Evolutionary conservation across 2,113 vertebrate species (phyloP), one percentile per base, ranked within the genome.

Genomic region (Bubo bubo): DNA sequence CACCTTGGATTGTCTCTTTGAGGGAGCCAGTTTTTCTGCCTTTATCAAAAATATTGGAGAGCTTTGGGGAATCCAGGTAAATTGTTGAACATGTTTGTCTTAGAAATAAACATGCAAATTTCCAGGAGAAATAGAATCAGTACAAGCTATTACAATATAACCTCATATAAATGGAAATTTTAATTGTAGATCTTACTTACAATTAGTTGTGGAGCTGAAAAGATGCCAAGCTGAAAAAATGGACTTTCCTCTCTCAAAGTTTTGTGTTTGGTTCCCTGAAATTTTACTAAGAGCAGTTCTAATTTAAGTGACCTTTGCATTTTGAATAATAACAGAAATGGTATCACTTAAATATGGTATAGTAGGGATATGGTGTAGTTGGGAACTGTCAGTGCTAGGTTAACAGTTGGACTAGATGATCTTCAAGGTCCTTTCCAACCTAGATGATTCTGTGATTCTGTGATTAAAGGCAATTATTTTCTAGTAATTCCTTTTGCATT

Each of bases 41-140:
- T 90, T 6, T 53, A 49, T 64, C 17, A 53, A 83, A 83, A 96
- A 84, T 49, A 89, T 2, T 50, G 76, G 24, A 81, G 28, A 63
- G 14, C 83, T 91, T 87, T 93, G 52, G 49, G 66, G 76, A 72
- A 92, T 83, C 39, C 90, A 97, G 96, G 96, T 97, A 97, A 97
- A 89, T 4, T 24, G 9, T 32, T 79, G 13, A 41, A 58, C 6
- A 5, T 45, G 22, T 82, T 86, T 94, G 30, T 94, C 64, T 85
- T 71, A 79, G 56, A 95, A 86, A 77, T 58, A 72, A 80, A 49
- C 0, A 4, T 53, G 45, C 17, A 45, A 49, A 39, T 14, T 81
- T 95, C 74, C 35, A 72, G 60, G n/a, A 88, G 53, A 71, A 80
- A 47, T 41, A 63, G 37, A 64, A 26, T 60, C 11, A 17, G 9